Conservation (phyloP, 2,113 vertebrate species). For the Bufo bufo region DNA sequence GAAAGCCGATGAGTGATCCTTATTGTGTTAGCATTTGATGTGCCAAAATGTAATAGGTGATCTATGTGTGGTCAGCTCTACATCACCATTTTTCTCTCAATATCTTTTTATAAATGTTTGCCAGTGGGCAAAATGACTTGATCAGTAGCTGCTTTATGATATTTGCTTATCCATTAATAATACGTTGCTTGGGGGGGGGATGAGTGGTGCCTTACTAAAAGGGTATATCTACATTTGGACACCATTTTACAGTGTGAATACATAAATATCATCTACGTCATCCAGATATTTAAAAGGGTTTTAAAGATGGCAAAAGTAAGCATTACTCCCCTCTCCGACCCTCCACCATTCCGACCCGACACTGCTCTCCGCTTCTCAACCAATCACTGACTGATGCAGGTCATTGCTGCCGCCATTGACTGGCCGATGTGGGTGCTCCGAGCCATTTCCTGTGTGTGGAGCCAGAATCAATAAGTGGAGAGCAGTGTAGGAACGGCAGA, state of each 20-base stretch:
- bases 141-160: neutral
- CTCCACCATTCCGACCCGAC: too few relatives aligned
- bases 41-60: neutral
- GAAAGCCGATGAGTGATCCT: neutral
- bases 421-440: too few relatives aligned
- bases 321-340: too few relatives aligned
- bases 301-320: too few relatives aligned
- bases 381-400: too few relatives aligned
- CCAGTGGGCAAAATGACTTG: neutral
- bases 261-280: neutral
- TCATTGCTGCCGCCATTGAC: too few relatives aligned
- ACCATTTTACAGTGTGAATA: neutral
- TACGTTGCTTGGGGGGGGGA: neutral
- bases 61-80: neutral
- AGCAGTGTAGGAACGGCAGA: too few relatives aligned
- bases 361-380: too few relatives aligned
- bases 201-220: neutral
- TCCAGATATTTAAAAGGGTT: neutral
- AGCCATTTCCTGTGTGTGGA: too few relatives aligned
- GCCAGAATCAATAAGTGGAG: too few relatives aligned
- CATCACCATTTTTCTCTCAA: too few relatives aligned
- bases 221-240: neutral
- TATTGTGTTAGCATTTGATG: neutral
- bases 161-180: neutral
- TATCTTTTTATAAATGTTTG: neutral